Base-by-base conservation (phyloP, 2,797 vertebrate species). In the Melanotaenia boesemani region DNA sequence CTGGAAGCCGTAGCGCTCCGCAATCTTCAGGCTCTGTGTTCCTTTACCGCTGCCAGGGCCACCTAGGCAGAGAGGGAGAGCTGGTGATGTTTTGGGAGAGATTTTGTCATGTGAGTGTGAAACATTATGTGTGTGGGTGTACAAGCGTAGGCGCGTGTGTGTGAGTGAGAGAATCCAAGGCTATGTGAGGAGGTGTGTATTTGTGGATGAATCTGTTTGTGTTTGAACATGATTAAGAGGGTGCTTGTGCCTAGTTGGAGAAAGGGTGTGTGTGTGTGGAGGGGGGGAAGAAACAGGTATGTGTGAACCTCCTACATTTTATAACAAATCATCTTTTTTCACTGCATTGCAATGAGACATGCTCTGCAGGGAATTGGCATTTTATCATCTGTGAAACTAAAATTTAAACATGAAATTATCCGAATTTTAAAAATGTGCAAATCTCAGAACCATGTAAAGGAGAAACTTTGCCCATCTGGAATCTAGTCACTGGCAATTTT, bases 41-140 rank as follows among this genome's bases (percentile, higher is more conserved):
- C 98, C 98, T 89, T 99, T 99, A 74, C 98, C 98, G 22, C 98
- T 99, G 90, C 98, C 98, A 9, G 98, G 98, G 34, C 98, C 98
- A 87, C 98, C 98, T 99, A 59, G 59, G 44, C 76, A 74, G 68
- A 79, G 72, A 78, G 74, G 30, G 83, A 79, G 76, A 82, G 86
- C 64, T 75, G 81, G 78, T 83, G 83, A 86, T 88, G 86, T 81
- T 90, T 82, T 70, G 63, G 79, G 67, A 55, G 59, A 58, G 46
- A 48, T 48, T 61, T 20, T 72, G n/a, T 24, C 61, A 75, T 54
- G 72, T 24, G 58, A 81, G 85, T 86, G 89, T 82, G 89, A 89
- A 89, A 76, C 81, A 80, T 80, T 83, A 60, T 71, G 85, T 10
- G 66, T 39, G 89, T 86, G 90, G 82, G 89, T 55, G 87, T 85